Evolutionary conservation across 2,888 invertebrate species (phyloP).

Genomic region (Trichogramma dendrolimi): DNA sequence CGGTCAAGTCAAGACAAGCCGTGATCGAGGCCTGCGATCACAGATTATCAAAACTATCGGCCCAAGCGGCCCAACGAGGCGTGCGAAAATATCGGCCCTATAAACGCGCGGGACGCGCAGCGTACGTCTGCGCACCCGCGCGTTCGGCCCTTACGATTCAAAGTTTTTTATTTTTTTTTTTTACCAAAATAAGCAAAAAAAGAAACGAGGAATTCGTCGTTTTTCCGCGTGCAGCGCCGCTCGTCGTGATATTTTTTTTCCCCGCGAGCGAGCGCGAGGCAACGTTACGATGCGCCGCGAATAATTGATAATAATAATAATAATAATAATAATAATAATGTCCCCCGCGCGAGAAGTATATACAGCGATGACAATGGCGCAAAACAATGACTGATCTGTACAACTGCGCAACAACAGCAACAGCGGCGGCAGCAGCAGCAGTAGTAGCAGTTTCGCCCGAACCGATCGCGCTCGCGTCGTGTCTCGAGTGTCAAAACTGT

Average conservation of each 20-base stretch:
- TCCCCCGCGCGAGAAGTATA: too few species aligned
- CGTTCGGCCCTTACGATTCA: conserved; percentile 7
- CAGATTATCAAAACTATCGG: conserved; percentile 41
- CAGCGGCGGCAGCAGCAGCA: too few species aligned
- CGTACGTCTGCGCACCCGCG: conserved; percentile 41
- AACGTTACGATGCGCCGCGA: not conserved
- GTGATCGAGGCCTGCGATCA: conserved; percentile 51
- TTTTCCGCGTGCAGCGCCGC: not conserved
- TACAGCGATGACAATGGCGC: too few species aligned
- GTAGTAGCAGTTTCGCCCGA: too few species aligned
- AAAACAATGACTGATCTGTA: too few species aligned
- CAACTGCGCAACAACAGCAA: too few species aligned
- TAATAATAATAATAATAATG: not conserved
- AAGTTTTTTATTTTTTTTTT: not conserved
- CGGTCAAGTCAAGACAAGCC: conserved; percentile 41
- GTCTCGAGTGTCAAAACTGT: too few species aligned
- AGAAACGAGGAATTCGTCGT: conserved; percentile 8
- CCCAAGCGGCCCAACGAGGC: conserved; percentile 11
- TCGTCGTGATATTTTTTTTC: not conserved
- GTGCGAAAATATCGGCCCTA: conserved; percentile 30
- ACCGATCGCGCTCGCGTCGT: too few species aligned
- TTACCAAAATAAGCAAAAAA: too few species aligned
- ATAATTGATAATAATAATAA: not conserved
- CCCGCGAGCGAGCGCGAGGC: not conserved
- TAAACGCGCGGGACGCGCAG: conserved; percentile 28